Evolutionary conservation across 1,140 invertebrate species (phyloP).

Genomic region (Marisa cornuarietis): DNA sequence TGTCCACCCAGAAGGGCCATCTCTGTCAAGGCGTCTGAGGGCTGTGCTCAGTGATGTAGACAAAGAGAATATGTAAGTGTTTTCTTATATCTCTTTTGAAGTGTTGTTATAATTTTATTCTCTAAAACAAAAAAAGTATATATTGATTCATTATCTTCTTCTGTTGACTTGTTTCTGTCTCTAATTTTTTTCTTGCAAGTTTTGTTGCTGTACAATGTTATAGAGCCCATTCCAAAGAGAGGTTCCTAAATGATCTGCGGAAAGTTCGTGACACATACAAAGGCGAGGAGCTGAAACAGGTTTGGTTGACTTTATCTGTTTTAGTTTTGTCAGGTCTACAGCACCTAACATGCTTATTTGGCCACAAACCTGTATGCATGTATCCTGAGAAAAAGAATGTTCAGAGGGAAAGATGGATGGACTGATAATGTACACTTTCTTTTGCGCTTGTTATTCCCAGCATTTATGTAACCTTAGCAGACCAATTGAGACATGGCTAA

Average conservation of each 20-base stretch:
- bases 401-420: no score
- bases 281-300: conserved; percentile 84
- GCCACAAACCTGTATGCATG: no score
- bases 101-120: not conserved
- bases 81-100: not conserved
- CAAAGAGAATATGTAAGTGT: conserved; percentile 55
- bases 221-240: conserved; percentile 92
- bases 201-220: conserved; percentile 20
- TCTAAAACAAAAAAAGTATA: not conserved
- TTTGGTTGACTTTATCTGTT: conserved; percentile 22
- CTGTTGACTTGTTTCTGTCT: not conserved
- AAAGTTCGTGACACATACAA: conserved; percentile 89
- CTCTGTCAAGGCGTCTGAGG: conserved; percentile 78
- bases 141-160: not conserved
- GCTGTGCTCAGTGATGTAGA: conserved; percentile 68
- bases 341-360: not conserved
- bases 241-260: conserved; percentile 93
- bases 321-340: not conserved
- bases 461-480: no score
- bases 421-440: no score
- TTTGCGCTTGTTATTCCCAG: no score
- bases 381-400: no score
- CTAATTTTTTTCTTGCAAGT: not conserved
- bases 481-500: no score
- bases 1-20: conserved; percentile 70